Evolutionary conservation across 2,113 vertebrate species (phyloP), one percentile per base, ranked within the genome.

Genomic region (Leiothrix lutea): DNA sequence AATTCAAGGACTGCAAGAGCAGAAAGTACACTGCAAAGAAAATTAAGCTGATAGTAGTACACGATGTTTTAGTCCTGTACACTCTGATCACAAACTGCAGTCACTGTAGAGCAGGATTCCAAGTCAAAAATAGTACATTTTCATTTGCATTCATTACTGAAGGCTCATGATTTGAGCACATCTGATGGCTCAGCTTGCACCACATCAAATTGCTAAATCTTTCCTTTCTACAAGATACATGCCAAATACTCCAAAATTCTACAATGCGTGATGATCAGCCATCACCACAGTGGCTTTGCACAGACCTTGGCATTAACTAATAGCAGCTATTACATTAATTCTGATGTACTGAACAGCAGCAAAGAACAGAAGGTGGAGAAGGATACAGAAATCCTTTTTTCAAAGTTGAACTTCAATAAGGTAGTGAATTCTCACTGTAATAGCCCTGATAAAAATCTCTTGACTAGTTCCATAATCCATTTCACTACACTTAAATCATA

Each of bases 381-480:
- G 40, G 6, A 66, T 4, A 45, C 3, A 82, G 14, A 73, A 88
- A 64, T 20, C 0, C 0, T 29, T 75, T 77, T 62, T 26, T 36
- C 3, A 15, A 88, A 85, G 18, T 61, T 85, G 16, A 74, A 44
- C 21, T 84, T 67, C 4, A 44, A 6, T 9, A 84, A 69, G 47
- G 25, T 6, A 48, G 19, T 4, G 2, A 94, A 84, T 60, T 91
- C 29, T 47, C 50, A 69, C 29, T 33, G 7, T 45, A 78, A 74
- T 1, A 45, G 42, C 14, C 40, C 62, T 38, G 62, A 77, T 40
- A 75, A 77, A 75, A 92, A 61, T 12, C 14, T 13, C 42, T 18
- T 56, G 29, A n/a, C 23, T 61, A 28, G 14, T 47, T 75, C 29
- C 47, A 51, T 42, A 35, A 73, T 35, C 29, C 20, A 4, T 14